Evolutionary conservation across 2,888 invertebrate genomes (phyloP).

Genomic region (Disparrhopalites patrizii): DNA sequence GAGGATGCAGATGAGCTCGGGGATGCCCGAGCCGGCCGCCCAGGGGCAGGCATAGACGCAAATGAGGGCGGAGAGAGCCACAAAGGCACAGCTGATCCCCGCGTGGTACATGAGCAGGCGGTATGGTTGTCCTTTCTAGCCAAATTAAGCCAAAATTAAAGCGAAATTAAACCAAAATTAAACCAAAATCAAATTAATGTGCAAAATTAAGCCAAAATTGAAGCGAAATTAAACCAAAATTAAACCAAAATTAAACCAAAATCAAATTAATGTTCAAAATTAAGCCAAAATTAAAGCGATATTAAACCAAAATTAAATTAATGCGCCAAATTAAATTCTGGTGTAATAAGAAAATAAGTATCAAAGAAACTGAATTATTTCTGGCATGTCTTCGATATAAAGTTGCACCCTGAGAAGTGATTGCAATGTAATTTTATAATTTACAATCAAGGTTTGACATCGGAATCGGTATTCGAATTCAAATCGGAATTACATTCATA

Average conservation of each 20-base stretch:
- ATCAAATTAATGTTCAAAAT: not conserved
- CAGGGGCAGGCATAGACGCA: conserved; percentile 45
- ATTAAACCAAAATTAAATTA: too few species aligned
- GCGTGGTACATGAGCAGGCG: conserved; percentile 41
- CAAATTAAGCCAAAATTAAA: not conserved
- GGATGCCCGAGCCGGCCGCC: conserved; percentile 51
- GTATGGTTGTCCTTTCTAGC: conserved; percentile 20
- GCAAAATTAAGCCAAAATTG: not conserved
- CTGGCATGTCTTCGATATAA: too few species aligned
- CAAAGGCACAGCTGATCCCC: conserved; percentile 36
- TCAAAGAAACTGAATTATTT: too few species aligned
- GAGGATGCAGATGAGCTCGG: conserved; percentile 53
- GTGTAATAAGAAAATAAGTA: too few species aligned
- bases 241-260: too few species aligned
- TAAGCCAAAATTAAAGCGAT: not conserved
- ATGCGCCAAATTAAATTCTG: too few species aligned
- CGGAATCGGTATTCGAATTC: too few species aligned
- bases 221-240: not conserved
- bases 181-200: not conserved
- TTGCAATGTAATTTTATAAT: too few species aligned
- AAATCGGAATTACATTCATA: too few species aligned
- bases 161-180: too few species aligned
- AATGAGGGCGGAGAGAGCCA: conserved; percentile 36
- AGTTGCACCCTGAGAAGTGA: too few species aligned
- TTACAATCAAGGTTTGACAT: too few species aligned